Conservation (phyloP, 2,888 invertebrate genomes). For the Drosophila anomalata region DNA sequence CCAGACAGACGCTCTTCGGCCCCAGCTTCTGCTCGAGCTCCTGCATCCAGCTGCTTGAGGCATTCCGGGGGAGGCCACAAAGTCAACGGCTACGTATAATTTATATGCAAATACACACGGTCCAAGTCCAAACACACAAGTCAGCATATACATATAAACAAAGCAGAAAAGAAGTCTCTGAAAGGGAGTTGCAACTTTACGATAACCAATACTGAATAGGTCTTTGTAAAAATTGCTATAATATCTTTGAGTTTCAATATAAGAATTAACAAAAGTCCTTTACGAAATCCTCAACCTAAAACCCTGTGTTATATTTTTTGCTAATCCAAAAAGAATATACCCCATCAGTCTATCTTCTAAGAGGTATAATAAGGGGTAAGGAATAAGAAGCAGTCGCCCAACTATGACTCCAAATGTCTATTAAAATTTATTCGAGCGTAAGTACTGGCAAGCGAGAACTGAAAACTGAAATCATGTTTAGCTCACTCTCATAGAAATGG, state of each 20-base stretch:
- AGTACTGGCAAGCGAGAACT: constrained; percentile 62
- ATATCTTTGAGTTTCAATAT: background rate
- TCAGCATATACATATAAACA: constrained; percentile 58
- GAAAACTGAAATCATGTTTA: constrained; percentile 68
- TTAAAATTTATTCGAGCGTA: constrained; percentile 78
- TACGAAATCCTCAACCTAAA: no score
- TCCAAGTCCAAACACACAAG: constrained; percentile 61
- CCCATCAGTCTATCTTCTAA: background rate
- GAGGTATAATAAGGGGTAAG: constrained; percentile 6
- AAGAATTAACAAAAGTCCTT: no score
- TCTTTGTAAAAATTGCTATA: background rate
- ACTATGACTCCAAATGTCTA: constrained; percentile 68
- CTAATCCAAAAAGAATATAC: background rate
- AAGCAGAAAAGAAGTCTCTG: constrained; percentile 2
- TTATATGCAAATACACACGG: constrained; percentile 78
- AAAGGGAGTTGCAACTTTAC: background rate
- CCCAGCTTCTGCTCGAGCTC: constrained; percentile 11
- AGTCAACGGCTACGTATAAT: constrained; percentile 76
- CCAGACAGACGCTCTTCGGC: constrained; percentile 29
- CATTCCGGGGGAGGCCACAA: constrained; percentile 73
- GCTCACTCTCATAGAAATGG: constrained; percentile 59
- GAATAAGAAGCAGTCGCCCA: constrained; percentile 20
- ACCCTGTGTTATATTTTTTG: no score
- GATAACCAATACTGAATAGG: background rate
- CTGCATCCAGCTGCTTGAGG: constrained; percentile 62